A percentile compares a stretch with the other conserved stretches of the same genome.
phyloP scores from a whole-genome alignment of 2,797 vertebrate genomes.

The Morelia viridis region DNA sequence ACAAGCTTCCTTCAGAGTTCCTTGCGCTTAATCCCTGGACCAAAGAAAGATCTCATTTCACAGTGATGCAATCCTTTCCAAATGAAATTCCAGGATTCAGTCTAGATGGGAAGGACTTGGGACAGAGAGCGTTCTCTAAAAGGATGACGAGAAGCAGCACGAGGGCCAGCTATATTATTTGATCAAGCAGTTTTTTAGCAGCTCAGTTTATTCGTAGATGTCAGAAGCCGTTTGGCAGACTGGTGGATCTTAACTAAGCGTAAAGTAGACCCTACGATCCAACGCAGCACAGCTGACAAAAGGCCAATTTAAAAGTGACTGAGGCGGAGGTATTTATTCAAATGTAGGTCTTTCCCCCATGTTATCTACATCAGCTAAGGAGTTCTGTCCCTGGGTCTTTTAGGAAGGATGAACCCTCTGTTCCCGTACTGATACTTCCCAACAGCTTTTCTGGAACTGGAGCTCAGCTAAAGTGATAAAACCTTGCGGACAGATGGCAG shows the following conservation, averaged over 20 bases:
- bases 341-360: not conserved
- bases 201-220: not conserved
- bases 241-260: not conserved
- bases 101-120: not conserved
- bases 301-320: not conserved
- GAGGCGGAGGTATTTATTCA: not conserved
- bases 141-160: not conserved
- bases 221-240: not conserved
- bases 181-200: not conserved
- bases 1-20: not conserved
- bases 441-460: not conserved
- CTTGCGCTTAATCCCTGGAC: not conserved
- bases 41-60: not conserved
- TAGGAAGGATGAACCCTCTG: not conserved
- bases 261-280: not conserved
- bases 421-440: not conserved
- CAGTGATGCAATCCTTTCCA: conserved; percentile 9
- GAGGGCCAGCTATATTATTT: not conserved
- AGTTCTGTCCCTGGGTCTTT: not conserved
- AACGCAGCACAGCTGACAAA: not conserved
- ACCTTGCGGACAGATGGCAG: not conserved
- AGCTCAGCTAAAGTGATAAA: not conserved
- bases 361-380: not conserved
- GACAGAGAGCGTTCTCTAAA: not conserved
- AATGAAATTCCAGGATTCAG: not conserved